A percentile compares a stretch with the other conserved stretches of the same genome.
Conservation (phyloP, 2,888 invertebrate species). For the Pomacea canaliculata region DNA sequence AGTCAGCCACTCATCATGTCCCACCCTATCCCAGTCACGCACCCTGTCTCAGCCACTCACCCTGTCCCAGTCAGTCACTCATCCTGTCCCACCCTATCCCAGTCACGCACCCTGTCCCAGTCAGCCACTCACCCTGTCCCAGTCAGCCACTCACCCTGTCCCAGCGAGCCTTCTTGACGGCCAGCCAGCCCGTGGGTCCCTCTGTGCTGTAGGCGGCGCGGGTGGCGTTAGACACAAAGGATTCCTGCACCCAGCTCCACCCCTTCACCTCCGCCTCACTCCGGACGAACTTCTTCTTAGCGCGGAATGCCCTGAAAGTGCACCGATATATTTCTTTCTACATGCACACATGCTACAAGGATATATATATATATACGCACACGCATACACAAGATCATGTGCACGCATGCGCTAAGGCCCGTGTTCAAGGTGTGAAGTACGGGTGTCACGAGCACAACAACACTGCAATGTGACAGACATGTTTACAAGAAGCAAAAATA, state of each 20-base stretch:
- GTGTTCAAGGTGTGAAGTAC: too few relatives aligned
- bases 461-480: too few relatives aligned
- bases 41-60: too few relatives aligned
- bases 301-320: constrained; percentile 56
- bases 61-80: too few relatives aligned
- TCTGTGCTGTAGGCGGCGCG: constrained; percentile 36
- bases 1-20: constrained; percentile 48
- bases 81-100: too few relatives aligned
- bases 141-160: constrained; percentile 48
- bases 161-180: constrained; percentile 63
- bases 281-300: constrained; percentile 50
- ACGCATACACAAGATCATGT: background rate
- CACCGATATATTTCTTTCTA: background rate
- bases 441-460: too few relatives aligned
- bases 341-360: background rate
- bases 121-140: too few relatives aligned
- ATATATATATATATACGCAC: too few relatives aligned
- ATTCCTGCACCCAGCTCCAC: constrained; percentile 63
- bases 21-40: constrained; percentile 42
- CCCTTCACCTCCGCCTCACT: constrained; percentile 62
- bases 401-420: too few relatives aligned
- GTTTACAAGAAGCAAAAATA: too few relatives aligned
- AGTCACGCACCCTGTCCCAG: too few relatives aligned
- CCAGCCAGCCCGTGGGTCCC: constrained; percentile 58
- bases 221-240: constrained; percentile 41